Base-by-base conservation (phyloP, 2,888 invertebrate genomes). In the Orchestes rusci region DNA sequence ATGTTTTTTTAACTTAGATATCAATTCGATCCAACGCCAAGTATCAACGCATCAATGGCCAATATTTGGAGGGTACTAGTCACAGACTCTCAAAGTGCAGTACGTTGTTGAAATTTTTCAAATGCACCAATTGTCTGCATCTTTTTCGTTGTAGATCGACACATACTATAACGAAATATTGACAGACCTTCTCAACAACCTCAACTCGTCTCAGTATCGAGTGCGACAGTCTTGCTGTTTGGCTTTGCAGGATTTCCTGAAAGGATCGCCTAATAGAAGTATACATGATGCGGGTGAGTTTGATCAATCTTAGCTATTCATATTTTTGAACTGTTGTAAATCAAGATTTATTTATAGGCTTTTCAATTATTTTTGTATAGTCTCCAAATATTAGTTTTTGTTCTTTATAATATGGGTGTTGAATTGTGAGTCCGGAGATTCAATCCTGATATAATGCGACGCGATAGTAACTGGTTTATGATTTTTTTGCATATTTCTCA, bases 1-100 rank as follows among this genome's bases (percentile, higher is more conserved):
- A 10, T 12, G 5, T 32, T 32, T 5, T 36, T 30, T 23, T 36
- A 12, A 34, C 10, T 28, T 20, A 48, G 92, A 62, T 93, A 85
- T 69, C 86, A 92, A 63, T 95, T 89, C 68, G 94, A 96, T 69
- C 94, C 95, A 8, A 90, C 89, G 48, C 86, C 89, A 20, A 85
- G 84, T 62, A 86, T 94, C 55, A 93, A 94, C 67, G 81, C 84
- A 63, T 90, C 92, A 12, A 95, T 96, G 93, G 78, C 84, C 38
- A 84, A 86, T 59, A 95, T 96, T 59, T 96, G 95, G 95, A 83
- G 85, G 53, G 84, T 88, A 10, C 75, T 96, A 36, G 92, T 95
- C 7, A 77, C 79, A 12, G 89, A 90, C 60, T 84, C 87, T 3
- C 82, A 83, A 59, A 87, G 88, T 65, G 84, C 84, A 36, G 87